phyloP scores from a whole-genome alignment of 2,113 vertebrate species.

The Chaenogobius annularis region DNA sequence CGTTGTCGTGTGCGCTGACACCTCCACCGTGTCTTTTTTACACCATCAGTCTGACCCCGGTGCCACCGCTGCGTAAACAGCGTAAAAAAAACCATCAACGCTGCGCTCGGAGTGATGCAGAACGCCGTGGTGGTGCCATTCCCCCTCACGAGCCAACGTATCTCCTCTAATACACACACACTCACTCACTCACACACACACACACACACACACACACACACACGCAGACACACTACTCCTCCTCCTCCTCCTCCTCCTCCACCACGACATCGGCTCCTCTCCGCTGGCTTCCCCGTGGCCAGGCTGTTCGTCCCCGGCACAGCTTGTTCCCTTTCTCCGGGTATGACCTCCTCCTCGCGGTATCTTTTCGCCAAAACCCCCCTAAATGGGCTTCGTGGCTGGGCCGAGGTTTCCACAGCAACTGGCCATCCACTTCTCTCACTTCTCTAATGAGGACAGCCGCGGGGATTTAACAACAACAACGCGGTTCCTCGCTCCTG shows the following conservation, averaged over 20 bases:
- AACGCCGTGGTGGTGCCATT: conserved; percentile 25
- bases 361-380: conserved; percentile 42
- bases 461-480: conserved; percentile 58
- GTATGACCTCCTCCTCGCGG: conserved; percentile 62
- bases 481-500: conserved; percentile 31
- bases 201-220: too few relatives aligned
- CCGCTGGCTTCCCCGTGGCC: conserved; percentile 4
- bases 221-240: conserved; percentile 22
- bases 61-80: conserved; percentile 40
- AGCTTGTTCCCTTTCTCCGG: conserved; percentile 38
- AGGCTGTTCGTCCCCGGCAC: conserved; percentile 29
- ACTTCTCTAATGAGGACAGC: conserved; percentile 65
- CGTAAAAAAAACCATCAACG: conserved; percentile 58
- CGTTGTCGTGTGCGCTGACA: conserved; percentile 12
- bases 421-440: conserved; percentile 51
- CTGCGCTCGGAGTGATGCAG: conserved; percentile 56
- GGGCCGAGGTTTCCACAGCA: conserved; percentile 53
- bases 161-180: conserved; percentile 40
- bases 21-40: neutral
- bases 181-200: too few relatives aligned
- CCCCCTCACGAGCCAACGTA: conserved; percentile 46
- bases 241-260: conserved; percentile 25
- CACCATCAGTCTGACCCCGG: neutral
- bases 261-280: conserved; percentile 31
- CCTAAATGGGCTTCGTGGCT: conserved; percentile 67